Evolutionary conservation across 2,888 invertebrate genomes (phyloP).

Genomic region (Acrobasis suavella): DNA sequence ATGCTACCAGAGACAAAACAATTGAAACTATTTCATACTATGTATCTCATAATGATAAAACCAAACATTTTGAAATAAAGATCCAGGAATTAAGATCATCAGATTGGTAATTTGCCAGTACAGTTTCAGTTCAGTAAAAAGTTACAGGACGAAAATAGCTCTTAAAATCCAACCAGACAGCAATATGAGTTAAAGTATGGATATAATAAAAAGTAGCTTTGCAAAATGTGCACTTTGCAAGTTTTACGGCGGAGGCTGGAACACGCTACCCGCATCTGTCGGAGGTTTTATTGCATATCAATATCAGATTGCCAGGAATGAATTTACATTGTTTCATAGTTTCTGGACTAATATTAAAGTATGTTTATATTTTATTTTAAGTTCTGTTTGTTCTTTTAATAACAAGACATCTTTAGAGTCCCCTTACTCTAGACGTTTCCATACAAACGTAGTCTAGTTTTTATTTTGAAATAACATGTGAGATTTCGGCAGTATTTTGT

Average conservation of each 20-base stretch:
- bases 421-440: too few relatives aligned
- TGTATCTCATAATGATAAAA: too few relatives aligned
- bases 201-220: constrained; percentile 17
- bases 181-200: constrained; percentile 22
- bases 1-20: too few relatives aligned
- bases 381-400: too few relatives aligned
- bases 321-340: constrained; percentile 8
- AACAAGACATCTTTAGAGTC: too few relatives aligned
- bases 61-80: too few relatives aligned
- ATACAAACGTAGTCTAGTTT: too few relatives aligned
- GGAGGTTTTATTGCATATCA: constrained; percentile 11
- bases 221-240: constrained; percentile 30
- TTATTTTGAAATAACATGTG: too few relatives aligned
- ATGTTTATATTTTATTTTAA: too few relatives aligned
- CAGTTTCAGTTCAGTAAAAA: not conserved
- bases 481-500: too few relatives aligned
- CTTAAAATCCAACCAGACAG: not conserved
- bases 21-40: too few relatives aligned
- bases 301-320: not conserved
- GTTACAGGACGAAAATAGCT: not conserved
- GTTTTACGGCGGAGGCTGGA: constrained; percentile 19
- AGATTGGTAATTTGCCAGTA: too few relatives aligned
- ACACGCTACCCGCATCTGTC: constrained; percentile 2
- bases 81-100: not conserved
- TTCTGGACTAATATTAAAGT: not conserved